These are phyloP conservation scores for Plebejus argus DNA, from an alignment of 2,888 invertebrate species.

Conservation along the genomic window DNA sequence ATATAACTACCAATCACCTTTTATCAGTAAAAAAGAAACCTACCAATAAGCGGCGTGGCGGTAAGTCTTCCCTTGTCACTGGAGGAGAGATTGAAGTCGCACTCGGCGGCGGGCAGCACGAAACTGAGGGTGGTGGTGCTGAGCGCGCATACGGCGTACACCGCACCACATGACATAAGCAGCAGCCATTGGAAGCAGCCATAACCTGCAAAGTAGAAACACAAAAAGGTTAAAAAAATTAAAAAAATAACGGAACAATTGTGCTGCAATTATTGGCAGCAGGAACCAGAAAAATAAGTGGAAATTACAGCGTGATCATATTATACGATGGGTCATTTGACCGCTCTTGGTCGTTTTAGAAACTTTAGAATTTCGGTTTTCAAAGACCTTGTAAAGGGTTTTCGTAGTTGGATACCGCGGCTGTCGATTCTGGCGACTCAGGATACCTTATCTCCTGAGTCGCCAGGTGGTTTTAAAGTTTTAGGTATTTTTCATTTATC, in stretches of 20 bases:
- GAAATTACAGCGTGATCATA: no score
- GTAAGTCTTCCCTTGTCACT: conserved; percentile 82
- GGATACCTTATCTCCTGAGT: no score
- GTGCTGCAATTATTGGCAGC: no score
- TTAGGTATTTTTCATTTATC: no score
- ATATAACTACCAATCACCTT: no score
- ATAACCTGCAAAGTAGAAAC: conserved; percentile 70
- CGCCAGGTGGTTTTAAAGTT: no score
- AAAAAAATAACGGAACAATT: no score
- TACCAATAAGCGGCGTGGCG: conserved; percentile 81
- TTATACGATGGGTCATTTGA: background rate
- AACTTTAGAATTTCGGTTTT: background rate
- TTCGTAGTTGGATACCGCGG: no score
- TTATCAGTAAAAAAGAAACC: conserved; percentile 38
- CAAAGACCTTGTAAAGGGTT: no score
- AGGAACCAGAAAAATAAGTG: no score
- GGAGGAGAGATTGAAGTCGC: conserved; percentile 79
- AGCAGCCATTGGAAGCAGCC: conserved; percentile 84
- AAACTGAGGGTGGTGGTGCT: conserved; percentile 85
- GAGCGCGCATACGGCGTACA: conserved; percentile 86
- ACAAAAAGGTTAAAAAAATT: no score
- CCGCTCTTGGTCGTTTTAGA: background rate
- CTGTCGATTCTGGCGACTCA: no score
- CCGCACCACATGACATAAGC: conserved; percentile 82
- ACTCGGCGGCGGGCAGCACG: conserved; percentile 81